phyloP scores from a whole-genome alignment of 2,113 vertebrate species.

The Solea solea region DNA sequence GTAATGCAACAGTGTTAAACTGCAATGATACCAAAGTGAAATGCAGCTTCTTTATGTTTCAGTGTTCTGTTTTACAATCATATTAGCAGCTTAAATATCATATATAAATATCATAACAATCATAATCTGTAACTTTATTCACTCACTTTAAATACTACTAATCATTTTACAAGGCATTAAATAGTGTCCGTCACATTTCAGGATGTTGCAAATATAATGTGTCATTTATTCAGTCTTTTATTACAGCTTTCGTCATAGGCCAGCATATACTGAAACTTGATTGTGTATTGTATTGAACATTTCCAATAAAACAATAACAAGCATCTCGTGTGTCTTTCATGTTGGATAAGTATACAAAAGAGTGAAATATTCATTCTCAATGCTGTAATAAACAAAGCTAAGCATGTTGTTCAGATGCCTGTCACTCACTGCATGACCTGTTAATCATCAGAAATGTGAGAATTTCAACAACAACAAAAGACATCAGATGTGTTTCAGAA shows the following conservation, averaged over 20 bases:
- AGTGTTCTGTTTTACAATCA: neutral
- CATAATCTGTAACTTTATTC: neutral
- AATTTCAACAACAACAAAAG: too few relatives aligned
- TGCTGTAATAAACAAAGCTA: too few relatives aligned
- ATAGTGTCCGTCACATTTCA: conserved; percentile 29
- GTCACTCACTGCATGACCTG: too few relatives aligned
- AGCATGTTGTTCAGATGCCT: too few relatives aligned
- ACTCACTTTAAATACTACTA: neutral
- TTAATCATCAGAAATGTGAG: too few relatives aligned
- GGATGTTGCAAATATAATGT: neutral
- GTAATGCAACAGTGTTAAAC: neutral
- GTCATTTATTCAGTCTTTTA: neutral
- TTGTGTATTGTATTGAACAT: too few relatives aligned
- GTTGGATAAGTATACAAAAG: neutral
- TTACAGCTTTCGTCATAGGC: conserved; percentile 12
- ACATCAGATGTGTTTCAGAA: too few relatives aligned
- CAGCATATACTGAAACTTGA: neutral
- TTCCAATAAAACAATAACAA: conserved; percentile 36
- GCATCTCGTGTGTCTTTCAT: neutral
- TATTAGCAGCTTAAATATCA: neutral
- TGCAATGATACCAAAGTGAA: conserved; percentile 3
- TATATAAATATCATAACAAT: neutral
- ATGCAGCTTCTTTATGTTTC: too few relatives aligned
- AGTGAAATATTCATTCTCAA: too few relatives aligned
- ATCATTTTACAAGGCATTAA: neutral